Base-by-base conservation (phyloP, 1,140 invertebrate genomes). In the Mizuhopecten yessoensis region DNA sequence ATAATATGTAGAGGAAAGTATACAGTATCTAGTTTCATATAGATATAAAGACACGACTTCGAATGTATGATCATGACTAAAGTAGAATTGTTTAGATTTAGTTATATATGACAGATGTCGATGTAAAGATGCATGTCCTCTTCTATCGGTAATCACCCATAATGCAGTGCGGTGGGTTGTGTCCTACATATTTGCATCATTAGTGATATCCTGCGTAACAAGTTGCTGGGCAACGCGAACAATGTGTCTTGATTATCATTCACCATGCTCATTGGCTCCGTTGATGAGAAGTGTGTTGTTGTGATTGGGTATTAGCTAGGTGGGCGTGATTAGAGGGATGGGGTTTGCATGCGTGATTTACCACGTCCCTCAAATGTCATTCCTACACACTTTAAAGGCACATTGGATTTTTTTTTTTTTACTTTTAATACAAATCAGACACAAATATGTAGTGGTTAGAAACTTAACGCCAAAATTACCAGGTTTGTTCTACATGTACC, bases 361-460 rank as follows among this genome's bases (percentile, higher is more conserved):
- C 2, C 57, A n/a, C 57, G 23, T n/a, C 23, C 57, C 42, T 29
- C n/a, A 75, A n/a, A 29, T 3, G 23, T 75, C 57, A 29, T 17
- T 75, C 23, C 45, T 29, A 5, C n/a, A 75, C 57, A 75, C 23
- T 75, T 75, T 29, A 75, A 75, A 75, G n/a, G 57, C 57, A 75
- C 57, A 17, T 3, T 75, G 57, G 3, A 75, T 75, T 75, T 29
- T 29, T 75, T 49, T 49, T 49, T 49, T 75, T 75, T 75, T 75
- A 75, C 57, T 75, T 75, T 75, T 75, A 75, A 75, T 75, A 75
- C 57, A 75, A 75, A 75, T 45, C 57, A 29, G 57, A 75, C 57
- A 75, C 57, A 75, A 75, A 75, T 29, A 29, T 29, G 57, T 75
- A 75, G 57, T 75, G 23, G 23, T 75, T 75, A 75, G 23, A 75